Conservation (phyloP, 2,888 invertebrate genomes). For the Sepiola atlantica region DNA sequence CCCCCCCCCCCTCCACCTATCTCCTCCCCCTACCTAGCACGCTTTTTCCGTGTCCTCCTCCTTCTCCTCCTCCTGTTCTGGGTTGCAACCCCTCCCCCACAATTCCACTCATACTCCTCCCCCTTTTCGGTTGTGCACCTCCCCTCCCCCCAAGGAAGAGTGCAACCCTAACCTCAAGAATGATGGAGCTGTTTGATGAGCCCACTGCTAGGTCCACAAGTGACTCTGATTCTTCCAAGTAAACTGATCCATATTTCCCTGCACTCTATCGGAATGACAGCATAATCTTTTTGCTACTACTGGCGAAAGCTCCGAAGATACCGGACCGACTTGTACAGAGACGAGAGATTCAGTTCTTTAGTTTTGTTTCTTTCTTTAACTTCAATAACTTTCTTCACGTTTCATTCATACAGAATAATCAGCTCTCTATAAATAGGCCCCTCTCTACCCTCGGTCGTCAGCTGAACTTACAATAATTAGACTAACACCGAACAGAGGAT, state of each 20-base stretch:
- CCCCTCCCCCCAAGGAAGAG: slow-evolving; percentile 39
- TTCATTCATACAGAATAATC: background rate
- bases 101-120: slow-evolving; percentile 44
- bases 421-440: background rate
- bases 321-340: background rate
- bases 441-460: background rate
- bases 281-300: slow-evolving; percentile 38
- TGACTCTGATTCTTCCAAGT: slow-evolving; percentile 46
- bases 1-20: slow-evolving; percentile 24
- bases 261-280: slow-evolving; percentile 46
- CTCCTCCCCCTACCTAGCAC: slow-evolving; percentile 38
- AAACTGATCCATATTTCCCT: slow-evolving; percentile 47
- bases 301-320: slow-evolving; percentile 42
- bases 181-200: slow-evolving; percentile 44
- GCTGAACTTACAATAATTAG: background rate
- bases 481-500: background rate
- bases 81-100: slow-evolving; percentile 38
- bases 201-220: slow-evolving; percentile 46
- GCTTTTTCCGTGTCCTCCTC: background rate
- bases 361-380: background rate
- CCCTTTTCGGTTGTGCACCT: slow-evolving; percentile 42
- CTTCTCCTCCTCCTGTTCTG: slow-evolving; percentile 41
- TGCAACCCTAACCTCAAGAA: slow-evolving; percentile 45
- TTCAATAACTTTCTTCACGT: background rate
- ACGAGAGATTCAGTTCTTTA: background rate